Evolutionary conservation across 2,797 vertebrate species (phyloP).

Genomic region (Poeciliopsis paucimaculata): DNA sequence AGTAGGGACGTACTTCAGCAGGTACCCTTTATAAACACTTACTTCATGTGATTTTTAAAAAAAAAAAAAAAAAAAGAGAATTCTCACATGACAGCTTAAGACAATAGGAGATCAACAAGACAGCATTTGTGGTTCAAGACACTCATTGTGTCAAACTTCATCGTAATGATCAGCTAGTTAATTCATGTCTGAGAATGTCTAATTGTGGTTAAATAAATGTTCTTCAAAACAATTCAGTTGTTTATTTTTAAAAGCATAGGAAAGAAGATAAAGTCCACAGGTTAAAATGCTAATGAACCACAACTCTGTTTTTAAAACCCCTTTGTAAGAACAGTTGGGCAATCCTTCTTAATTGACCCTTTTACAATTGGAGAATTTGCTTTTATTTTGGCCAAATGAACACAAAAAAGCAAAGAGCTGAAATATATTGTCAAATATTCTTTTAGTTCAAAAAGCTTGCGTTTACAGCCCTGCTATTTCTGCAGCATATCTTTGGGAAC

Average conservation of each 20-base stretch:
- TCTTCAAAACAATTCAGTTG: background rate
- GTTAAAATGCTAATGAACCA: background rate
- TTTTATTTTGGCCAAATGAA: background rate
- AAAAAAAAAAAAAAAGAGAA: conserved; percentile 1
- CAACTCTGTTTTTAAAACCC: background rate
- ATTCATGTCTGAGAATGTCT: conserved; percentile 46
- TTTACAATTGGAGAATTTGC: background rate
- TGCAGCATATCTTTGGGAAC: conserved; percentile 3
- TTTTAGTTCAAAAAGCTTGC: background rate
- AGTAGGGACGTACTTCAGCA: background rate
- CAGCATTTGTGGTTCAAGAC: conserved; percentile 34
- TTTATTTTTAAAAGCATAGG: background rate
- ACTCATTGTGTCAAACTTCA: conserved; percentile 36
- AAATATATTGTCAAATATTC: background rate
- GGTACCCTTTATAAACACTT: conserved; percentile 16
- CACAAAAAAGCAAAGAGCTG: background rate
- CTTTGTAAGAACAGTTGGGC: background rate
- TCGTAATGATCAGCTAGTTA: conserved; percentile 40
- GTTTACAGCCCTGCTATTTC: conserved; percentile 13
- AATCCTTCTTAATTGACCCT: background rate
- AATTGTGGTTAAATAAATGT: background rate
- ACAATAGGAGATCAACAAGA: conserved; percentile 36
- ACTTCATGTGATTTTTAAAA: conserved; percentile 11
- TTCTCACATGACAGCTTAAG: conserved; percentile 28
- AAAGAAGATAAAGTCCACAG: background rate